phyloP scores from a whole-genome alignment of 2,888 invertebrate genomes.

The Drosophila leonis region DNA sequence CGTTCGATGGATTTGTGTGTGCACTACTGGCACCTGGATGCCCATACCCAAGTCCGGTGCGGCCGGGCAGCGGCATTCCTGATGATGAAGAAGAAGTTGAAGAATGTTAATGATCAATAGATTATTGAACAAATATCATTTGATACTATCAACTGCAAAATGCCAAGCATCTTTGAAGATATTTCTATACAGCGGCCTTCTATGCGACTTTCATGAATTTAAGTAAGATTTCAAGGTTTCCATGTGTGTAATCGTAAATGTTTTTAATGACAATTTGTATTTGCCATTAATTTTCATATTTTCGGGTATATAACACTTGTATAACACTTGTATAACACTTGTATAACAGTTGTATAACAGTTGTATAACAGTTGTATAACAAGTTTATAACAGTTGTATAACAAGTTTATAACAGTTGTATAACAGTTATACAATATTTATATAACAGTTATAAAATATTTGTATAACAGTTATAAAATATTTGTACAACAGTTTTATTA shows the following conservation, averaged over 20 bases:
- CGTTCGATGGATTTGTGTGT: constrained; percentile 84
- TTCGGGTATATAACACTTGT: not conserved
- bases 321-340: constrained; percentile 1
- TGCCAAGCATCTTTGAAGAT: too few relatives aligned
- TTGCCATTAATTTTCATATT: not conserved
- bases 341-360: constrained; percentile 4
- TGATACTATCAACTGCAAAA: not conserved
- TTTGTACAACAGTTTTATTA: not conserved
- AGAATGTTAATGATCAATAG: too few relatives aligned
- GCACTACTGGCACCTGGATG: constrained; percentile 85
- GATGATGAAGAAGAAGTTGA: not conserved
- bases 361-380: not conserved
- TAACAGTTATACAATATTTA: not conserved
- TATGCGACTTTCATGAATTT: too few relatives aligned
- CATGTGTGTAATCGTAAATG: too few relatives aligned
- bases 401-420: not conserved
- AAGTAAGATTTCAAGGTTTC: too few relatives aligned
- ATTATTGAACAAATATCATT: not conserved
- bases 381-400: not conserved
- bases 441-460: not conserved
- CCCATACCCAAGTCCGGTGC: constrained; percentile 88
- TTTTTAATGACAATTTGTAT: too few relatives aligned
- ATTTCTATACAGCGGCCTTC: too few relatives aligned
- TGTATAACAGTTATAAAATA: not conserved
- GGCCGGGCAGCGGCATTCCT: constrained; percentile 85